A percentile compares a stretch with the other conserved stretches of the same genome.
These are phyloP conservation scores for Sarcophaga caerulescens DNA, from an alignment of 2,888 invertebrate species.

Conservation along the genomic window DNA sequence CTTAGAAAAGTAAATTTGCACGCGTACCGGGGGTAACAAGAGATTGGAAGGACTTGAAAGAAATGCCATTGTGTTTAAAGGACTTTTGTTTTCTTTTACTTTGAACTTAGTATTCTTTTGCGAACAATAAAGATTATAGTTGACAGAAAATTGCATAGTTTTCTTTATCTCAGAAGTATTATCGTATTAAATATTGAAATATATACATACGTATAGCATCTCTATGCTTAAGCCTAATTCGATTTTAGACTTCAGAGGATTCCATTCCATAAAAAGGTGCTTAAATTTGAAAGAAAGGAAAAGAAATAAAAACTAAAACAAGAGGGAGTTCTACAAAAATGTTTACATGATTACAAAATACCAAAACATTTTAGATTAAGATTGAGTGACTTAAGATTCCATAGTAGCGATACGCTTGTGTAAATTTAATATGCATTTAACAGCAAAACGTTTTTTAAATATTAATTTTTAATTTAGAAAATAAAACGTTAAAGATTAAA, in stretches of 20 bases:
- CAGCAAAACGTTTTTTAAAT: slow-evolving; percentile 32
- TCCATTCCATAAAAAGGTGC: not conserved
- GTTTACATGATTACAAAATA: slow-evolving; percentile 45
- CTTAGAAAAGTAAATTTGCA: not conserved
- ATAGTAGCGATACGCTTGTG: not conserved
- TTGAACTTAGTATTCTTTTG: slow-evolving; percentile 17
- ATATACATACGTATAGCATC: not conserved
- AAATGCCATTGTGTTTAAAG: slow-evolving; percentile 28
- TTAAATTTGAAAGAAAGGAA: not conserved
- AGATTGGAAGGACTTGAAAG: slow-evolving; percentile 15
- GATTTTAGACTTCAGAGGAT: slow-evolving; percentile 41
- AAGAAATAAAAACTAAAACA: slow-evolving; percentile 9
- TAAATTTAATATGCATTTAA: slow-evolving; percentile 54
- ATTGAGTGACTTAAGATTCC: slow-evolving; percentile 21
- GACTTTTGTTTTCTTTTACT: slow-evolving; percentile 41
- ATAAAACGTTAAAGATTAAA: not conserved
- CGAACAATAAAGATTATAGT: slow-evolving; percentile 48
- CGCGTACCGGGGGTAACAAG: slow-evolving; percentile 1
- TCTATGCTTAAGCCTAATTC: slow-evolving; percentile 54
- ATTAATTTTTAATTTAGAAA: slow-evolving; percentile 19
- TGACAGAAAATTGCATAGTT: slow-evolving; percentile 53
- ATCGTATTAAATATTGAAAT: not conserved
- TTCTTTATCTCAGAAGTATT: slow-evolving; percentile 19
- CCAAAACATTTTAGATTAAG: slow-evolving; percentile 41
- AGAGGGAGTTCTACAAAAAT: slow-evolving; percentile 60